Percentiles rank a stretch among this genome's conserved stretches.
Conservation (phyloP, 2,797 vertebrate genomes). For the Sebastes paucispinis region DNA sequence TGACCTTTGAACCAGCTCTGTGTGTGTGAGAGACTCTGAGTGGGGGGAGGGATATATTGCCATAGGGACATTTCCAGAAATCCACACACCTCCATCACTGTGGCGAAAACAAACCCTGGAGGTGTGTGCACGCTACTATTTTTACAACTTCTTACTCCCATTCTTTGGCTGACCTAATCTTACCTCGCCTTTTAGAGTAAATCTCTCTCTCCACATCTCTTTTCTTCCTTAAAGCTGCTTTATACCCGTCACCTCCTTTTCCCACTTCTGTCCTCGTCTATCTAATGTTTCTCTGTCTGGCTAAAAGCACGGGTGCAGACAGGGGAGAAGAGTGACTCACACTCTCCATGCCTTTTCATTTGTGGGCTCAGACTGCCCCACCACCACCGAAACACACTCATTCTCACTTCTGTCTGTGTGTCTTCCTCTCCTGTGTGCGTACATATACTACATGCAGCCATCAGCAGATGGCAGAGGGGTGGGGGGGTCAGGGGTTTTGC, state of each 20-base stretch:
- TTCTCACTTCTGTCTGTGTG: constrained; percentile 35
- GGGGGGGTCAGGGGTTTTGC: constrained; percentile 85
- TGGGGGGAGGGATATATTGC: background rate
- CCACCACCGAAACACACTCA: background rate
- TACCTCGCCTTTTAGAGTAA: background rate
- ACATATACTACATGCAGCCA: constrained; percentile 39
- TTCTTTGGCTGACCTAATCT: background rate
- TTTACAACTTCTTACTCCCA: background rate
- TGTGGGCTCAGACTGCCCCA: constrained; percentile 22
- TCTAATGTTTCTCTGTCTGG: background rate
- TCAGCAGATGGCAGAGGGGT: constrained; percentile 70
- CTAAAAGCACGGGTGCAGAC: constrained; percentile 36
- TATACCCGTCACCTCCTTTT: constrained; percentile 5
- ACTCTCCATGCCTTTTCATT: constrained; percentile 51
- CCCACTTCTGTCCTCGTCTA: constrained; percentile 11
- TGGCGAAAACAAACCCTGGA: background rate
- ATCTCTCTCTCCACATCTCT: background rate
- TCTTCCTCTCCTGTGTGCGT: constrained; percentile 34
- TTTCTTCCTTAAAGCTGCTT: background rate
- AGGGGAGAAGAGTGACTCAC: constrained; percentile 47
- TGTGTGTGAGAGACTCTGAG: background rate
- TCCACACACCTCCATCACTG: background rate
- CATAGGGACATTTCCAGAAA: constrained; percentile 12
- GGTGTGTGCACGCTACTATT: background rate
- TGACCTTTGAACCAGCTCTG: constrained; percentile 54